These are phyloP conservation scores for Neoitamus cyanurus DNA, from an alignment of 2,888 invertebrate species.

Conservation along the genomic window DNA sequence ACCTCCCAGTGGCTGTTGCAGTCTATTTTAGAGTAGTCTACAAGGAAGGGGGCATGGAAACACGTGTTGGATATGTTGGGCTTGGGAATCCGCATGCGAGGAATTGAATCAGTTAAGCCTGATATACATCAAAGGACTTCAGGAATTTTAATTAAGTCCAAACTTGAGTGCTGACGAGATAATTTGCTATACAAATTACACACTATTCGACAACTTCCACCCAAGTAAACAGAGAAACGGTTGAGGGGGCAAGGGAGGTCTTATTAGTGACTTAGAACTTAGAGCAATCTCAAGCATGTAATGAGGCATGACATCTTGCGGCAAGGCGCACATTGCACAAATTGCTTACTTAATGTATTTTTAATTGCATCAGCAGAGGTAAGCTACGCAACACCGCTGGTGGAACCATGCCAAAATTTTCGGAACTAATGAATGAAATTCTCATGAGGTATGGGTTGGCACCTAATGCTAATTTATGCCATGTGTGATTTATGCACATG, in stretches of 20 bases:
- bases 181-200: slow-evolving; percentile 4
- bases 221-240: neutral
- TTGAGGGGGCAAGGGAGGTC: neutral
- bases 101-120: neutral
- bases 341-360: neutral
- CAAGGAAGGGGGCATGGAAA: neutral
- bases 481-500: neutral
- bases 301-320: neutral
- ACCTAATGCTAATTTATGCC: neutral
- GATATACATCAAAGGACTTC: neutral
- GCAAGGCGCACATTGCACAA: neutral
- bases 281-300: neutral
- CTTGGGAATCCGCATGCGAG: neutral
- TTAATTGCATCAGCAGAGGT: neutral
- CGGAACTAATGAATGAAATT: slow-evolving; percentile 26
- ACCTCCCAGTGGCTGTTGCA: neutral
- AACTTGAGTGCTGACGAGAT: slow-evolving; percentile 19
- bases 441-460: neutral
- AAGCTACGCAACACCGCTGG: neutral
- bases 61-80: neutral
- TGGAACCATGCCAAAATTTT: neutral
- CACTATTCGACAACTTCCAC: neutral
- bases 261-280: neutral
- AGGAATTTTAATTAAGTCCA: slow-evolving; percentile 32
- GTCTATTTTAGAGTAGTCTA: neutral